Evolutionary conservation across 2,797 vertebrate species (phyloP), one percentile per base, ranked within the genome.

Genomic region (Acrossocheilus wenchowensis): DNA sequence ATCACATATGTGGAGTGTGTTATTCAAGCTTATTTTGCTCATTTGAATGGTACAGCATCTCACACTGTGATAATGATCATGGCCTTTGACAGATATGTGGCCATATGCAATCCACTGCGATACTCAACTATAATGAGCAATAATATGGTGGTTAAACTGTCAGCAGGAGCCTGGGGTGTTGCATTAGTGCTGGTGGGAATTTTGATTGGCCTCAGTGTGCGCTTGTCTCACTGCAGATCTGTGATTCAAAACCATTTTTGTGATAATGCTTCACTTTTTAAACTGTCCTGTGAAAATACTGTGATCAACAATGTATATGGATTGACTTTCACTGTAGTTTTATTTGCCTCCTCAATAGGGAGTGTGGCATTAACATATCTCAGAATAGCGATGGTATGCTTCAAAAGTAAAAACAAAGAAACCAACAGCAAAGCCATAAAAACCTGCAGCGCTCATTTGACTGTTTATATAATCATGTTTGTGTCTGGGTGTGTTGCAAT

Each of bases 1-100:
- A 96, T 97, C 0, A 91, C 90, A 5, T 97, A 96, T 0, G 88
- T 90, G 0, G 89, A 89, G 50, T 97, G 96, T 80, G n/a, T 94
- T 0, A 21, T 94, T 0, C 96, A 97, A 91, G 96, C 96, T 87
- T 97, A 96, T 91, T 93, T 95, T 26, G 92, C 93, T 12, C 96
- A 97, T 2, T 92, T 94, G 8, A 92, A 94, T 30, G 94, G 92
- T n/a, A 93, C 95, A 0, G 89, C 93, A 2, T 93, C 94, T 1
- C 95, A 96, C 3, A 94, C 94, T 0, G 91, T 97, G 0, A 92
- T 97, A 83, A 92, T 97, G n/a, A 94, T 95, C 9, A 97, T 97
- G 97, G 95, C 96, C 0, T 95, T 96, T 0, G 96, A 97, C 87
- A 91, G 95, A 0, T 97, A 96, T 1, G 88, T 97, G 50, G 96